Evolutionary conservation across 2,888 invertebrate genomes (phyloP), one percentile per base, ranked within the genome.

Genomic region (Brachylomia viminalis): DNA sequence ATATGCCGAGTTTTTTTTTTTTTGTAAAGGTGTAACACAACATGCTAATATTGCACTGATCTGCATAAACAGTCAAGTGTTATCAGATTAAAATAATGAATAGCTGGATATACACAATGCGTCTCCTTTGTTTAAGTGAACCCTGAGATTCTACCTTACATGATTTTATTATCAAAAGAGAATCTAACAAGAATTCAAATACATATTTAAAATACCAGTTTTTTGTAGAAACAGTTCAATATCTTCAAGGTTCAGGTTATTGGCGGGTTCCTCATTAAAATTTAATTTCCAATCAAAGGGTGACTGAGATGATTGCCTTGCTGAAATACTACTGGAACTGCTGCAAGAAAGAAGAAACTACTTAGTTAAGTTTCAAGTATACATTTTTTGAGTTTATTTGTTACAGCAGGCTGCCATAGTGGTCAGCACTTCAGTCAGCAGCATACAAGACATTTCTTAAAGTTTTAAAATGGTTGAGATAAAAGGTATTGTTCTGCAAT

Each of bases 221-320:
- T 94, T 96, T 79, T 95, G 95, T 58, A 96, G 83, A 74, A 96
- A 96, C 73, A 94, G 87, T 86, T 96, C 96, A 70, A 96, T 93
- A 91, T 96, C 96, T 89, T 96, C 96, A 66, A 93, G 91, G 47
- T 93, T 96, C 54, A 96, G 85, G 87, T 93, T 92, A 88, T 88
- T 93, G 68, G 92, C 86, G 8, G 94, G 93, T 86, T 95, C 95
- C 87, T 94, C 92, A 72, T 93, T 92, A 83, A 93, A 92, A 74
- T 85, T 91, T 49, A 90, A 86, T 77, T 92, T 85, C 95, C 95
- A 96, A 72, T 95, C 95, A 88, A 92, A 91, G 49, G 96, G 95
- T 47, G 95, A 95, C 71, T 92, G 93, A 42, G 95, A 94, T 70
- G 93, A 95, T 68, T 93, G 94, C 69, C 94, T 91, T 20, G 89